Base-by-base conservation (phyloP, 2,113 vertebrate species). In the Heterochromis multidens region DNA sequence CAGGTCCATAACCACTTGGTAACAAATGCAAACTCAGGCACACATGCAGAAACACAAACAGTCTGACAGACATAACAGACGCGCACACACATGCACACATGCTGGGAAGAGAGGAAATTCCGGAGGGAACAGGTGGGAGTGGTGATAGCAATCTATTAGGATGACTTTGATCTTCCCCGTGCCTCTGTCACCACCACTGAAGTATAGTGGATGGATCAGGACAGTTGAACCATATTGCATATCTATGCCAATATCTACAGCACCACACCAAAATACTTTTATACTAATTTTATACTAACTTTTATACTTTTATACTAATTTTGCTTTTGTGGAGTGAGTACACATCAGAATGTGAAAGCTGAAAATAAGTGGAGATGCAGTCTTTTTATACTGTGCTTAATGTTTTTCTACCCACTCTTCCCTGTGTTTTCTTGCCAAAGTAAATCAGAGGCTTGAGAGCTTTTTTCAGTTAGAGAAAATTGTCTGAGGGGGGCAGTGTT, bases 101-200 rank as follows among this genome's bases (percentile, higher is more conserved):
- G 86, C 83, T 84, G 87, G 70, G 81, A 85, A 89, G 90, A 89
- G 87, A 94, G 94, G 93, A 92, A 94, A 95, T 95, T 94, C 95
- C 94, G 86, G 84, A 84, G 92, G 87, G 94, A 95, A 95, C 95
- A 96, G 95, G 95, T 96, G 95, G 95, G 93, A 93, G 93, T 89
- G 91, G 86, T 77, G 91, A 94, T 92, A 95, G 92, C 90, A 77
- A 94, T 94, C 94, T 93, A 93, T 94, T 89, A 92, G 82, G 81
- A 93, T 77, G 84, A 92, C 93, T 91, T 95, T 95, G 92, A 94
- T 94, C 91, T 87, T 88, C 84, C 91, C 88, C 84, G 52, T 79
- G 85, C 82, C 60, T 93, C 89, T 92, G 92, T 94, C 93, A 93
- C 84, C 86, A 57, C 90, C 16, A 65, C 62, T 83, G 27, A 90